Percentiles rank a stretch among this genome's conserved stretches.
These are phyloP conservation scores for Hofmannophila pseudospretella DNA, from an alignment of 2,888 invertebrate species.

Conservation along the genomic window DNA sequence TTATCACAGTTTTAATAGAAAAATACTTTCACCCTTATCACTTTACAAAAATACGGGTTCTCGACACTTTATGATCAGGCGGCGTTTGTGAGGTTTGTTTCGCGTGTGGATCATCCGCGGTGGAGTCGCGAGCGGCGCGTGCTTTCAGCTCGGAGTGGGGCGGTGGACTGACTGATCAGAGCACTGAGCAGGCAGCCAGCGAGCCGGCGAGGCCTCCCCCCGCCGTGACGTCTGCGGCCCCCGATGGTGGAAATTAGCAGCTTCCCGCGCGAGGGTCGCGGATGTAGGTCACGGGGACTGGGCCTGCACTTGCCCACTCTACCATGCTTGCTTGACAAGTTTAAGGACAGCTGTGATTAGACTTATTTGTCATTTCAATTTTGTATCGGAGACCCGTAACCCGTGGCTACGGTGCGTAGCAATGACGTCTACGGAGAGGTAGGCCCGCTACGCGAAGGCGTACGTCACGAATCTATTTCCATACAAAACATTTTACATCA, in stretches of 20 bases:
- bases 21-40: slow-evolving; percentile 52
- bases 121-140: slow-evolving; percentile 51
- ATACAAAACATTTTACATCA: too few relatives aligned
- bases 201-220: slow-evolving; percentile 50
- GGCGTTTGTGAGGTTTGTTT: slow-evolving; percentile 46
- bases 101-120: slow-evolving; percentile 42
- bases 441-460: not conserved
- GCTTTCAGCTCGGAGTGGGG: slow-evolving; percentile 53
- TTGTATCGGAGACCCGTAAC: not conserved
- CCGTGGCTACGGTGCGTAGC: slow-evolving; percentile 4
- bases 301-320: slow-evolving; percentile 71
- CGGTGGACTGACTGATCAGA: slow-evolving; percentile 70
- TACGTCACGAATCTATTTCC: not conserved
- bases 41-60: slow-evolving; percentile 44
- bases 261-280: slow-evolving; percentile 75
- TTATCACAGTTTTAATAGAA: slow-evolving; percentile 61
- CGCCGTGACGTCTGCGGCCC: slow-evolving; percentile 61
- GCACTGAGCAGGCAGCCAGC: slow-evolving; percentile 42
- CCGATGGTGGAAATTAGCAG: slow-evolving; percentile 76
- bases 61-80: slow-evolving; percentile 40
- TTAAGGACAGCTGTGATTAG: slow-evolving; percentile 70
- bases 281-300: slow-evolving; percentile 77
- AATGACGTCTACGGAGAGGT: too few relatives aligned
- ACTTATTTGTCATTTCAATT: slow-evolving; percentile 6
- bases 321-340: slow-evolving; percentile 71